Evolutionary conservation across 2,888 invertebrate species (phyloP).

Genomic region (Tetrapedia diversipes): DNA sequence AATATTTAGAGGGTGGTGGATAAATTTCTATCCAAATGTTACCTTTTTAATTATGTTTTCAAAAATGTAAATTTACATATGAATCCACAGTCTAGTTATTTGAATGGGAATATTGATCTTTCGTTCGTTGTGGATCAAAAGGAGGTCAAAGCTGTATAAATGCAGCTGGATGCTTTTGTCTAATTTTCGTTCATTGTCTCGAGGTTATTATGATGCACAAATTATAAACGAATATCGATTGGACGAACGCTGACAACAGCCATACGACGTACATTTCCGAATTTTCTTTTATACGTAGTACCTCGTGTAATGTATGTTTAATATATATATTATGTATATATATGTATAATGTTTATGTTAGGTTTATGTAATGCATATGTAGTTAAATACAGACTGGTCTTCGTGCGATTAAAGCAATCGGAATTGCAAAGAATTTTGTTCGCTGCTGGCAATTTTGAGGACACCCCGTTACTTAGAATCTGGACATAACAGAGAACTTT

Average conservation of each 20-base stretch:
- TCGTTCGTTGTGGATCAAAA: neutral
- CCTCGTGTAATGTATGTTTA: slow-evolving; percentile 36
- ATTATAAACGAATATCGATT: neutral
- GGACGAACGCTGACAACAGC: slow-evolving; percentile 27
- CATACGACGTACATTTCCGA: slow-evolving; percentile 12
- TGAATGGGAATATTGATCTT: no score
- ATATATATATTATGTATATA: slow-evolving; percentile 36
- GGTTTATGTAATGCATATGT: slow-evolving; percentile 49
- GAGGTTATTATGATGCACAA: neutral
- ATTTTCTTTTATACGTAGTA: slow-evolving; percentile 34
- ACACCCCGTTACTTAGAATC: slow-evolving; percentile 73
- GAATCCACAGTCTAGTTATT: no score
- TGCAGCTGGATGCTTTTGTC: neutral
- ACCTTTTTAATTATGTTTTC: no score
- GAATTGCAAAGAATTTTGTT: slow-evolving; percentile 56
- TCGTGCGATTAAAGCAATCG: slow-evolving; percentile 63
- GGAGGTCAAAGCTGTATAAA: neutral
- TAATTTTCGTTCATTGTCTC: neutral
- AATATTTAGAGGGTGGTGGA: no score
- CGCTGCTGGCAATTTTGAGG: slow-evolving; percentile 64
- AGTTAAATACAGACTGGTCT: slow-evolving; percentile 71
- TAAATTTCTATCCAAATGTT: no score
- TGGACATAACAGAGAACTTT: slow-evolving; percentile 56
- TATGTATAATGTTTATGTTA: slow-evolving; percentile 54
- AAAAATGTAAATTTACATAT: no score